Evolutionary conservation across 2,797 vertebrate species (phyloP), one percentile per base, ranked within the genome.

Genomic region (Balearica regulorum): DNA sequence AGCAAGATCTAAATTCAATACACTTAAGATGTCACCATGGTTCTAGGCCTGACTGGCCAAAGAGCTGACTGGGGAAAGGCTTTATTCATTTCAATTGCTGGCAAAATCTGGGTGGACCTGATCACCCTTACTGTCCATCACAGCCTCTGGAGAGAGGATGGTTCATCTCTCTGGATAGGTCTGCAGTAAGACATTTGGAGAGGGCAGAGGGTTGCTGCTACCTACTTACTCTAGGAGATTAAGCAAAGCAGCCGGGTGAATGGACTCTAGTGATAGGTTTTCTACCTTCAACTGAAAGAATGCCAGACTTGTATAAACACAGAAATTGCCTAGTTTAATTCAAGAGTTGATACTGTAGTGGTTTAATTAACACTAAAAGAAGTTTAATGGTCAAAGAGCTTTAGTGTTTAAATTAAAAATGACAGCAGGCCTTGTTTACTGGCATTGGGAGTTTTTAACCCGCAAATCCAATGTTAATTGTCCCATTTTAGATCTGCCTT

Each of bases 1-100:
- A 84, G 77, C 54, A 81, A 90, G 58, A 64, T 73, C 49, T 96
- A 91, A 93, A 86, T 81, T 94, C 76, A 81, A 44, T 83, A 81
- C 78, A 83, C 69, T 94, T 90, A 90, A 86, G 70, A 94, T 91
- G 83, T 91, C 85, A 93, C 72, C 18, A 35, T 39, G 16, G 13
- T 73, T 91, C 89, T 86, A 71, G 44, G 51, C 28, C 62, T 71
- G 71, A 57, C 29, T 68, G 71, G 28, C 78, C 57, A 43, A 76
- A 77, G 44, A 75, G n/a, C 39, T 66, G 64, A 16, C 37, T 85
- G 28, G 66, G 43, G 25, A 77, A 86, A 24, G 19, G 33, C 51
- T 78, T 88, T 58, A 64, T 78, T 91, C 35, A 41, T 33, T 75
- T 89, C 65, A 75, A 3, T 64, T 69, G 37, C 10, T 58, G n/a